Evolutionary conservation across 2,888 invertebrate species (phyloP).

Genomic region (Hirtodrosophila alboralis): DNA sequence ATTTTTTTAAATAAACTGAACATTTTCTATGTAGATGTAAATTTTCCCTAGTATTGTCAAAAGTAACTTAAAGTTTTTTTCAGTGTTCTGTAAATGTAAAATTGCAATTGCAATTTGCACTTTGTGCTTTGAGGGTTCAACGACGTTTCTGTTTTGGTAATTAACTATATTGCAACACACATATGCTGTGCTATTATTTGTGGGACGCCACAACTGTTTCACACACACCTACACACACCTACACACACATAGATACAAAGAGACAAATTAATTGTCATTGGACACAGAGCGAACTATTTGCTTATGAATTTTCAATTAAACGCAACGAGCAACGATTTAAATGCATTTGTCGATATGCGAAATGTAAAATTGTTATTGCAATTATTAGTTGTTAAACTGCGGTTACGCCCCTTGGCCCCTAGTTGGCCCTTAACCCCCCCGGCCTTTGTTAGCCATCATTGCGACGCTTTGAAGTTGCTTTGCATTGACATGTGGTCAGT

Average conservation of each 20-base stretch:
- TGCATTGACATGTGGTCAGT: conserved; percentile 73
- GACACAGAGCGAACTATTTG: conserved; percentile 44
- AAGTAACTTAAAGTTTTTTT: conserved; percentile 2
- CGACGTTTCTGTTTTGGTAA: conserved; percentile 51
- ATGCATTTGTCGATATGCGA: conserved; percentile 61
- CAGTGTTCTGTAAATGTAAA: conserved; percentile 30
- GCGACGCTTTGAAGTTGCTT: conserved; percentile 70
- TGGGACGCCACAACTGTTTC: conserved; percentile 43
- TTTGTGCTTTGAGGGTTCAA: conserved; percentile 43
- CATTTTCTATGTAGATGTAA: no score
- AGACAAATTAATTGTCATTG: conserved; percentile 27
- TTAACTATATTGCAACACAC: conserved; percentile 59
- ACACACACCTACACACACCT: conserved; percentile 1
- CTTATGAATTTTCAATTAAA: conserved; percentile 66
- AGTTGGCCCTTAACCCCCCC: neutral
- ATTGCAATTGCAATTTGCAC: conserved; percentile 35
- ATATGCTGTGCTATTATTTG: conserved; percentile 36
- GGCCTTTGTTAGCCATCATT: conserved; percentile 39
- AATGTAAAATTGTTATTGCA: conserved; percentile 57
- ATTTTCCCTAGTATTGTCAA: neutral
- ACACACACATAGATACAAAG: neutral
- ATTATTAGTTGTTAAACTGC: conserved; percentile 60
- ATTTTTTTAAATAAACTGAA: no score
- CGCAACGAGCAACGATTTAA: conserved; percentile 28
- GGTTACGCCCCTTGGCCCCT: conserved; percentile 12